These are phyloP conservation scores for Yoshiicerus persimilis DNA, from an alignment of 1,140 invertebrate genomes.

Conservation along the genomic window DNA sequence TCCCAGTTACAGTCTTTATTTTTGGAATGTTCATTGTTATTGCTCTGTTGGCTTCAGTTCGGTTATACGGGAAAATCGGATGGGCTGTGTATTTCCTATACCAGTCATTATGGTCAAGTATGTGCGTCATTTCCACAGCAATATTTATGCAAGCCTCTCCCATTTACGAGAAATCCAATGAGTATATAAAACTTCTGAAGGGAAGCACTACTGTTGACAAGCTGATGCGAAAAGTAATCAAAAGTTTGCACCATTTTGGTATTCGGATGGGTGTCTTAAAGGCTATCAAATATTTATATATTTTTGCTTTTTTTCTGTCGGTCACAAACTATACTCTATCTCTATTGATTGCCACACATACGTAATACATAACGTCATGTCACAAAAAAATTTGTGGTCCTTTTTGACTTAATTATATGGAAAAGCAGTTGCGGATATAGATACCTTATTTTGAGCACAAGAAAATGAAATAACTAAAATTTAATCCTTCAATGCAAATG, in stretches of 20 bases:
- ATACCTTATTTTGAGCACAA: too few species aligned
- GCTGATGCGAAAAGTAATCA: not conserved
- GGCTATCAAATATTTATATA: not conserved
- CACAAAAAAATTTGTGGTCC: too few species aligned
- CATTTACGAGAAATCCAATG: not conserved
- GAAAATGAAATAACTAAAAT: too few species aligned
- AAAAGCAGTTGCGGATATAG: too few species aligned
- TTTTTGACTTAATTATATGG: too few species aligned
- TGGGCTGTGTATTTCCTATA: not conserved
- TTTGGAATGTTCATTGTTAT: not conserved
- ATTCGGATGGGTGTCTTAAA: not conserved
- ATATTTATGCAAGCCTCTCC: too few species aligned
- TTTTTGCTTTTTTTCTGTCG: not conserved
- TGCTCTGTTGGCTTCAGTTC: not conserved
- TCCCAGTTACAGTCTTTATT: not conserved
- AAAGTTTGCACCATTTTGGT: not conserved
- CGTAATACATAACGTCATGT: not conserved
- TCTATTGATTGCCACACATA: not conserved
- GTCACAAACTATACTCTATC: not conserved
- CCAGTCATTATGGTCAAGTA: not conserved
- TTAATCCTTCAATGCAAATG: too few species aligned
- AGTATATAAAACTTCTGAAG: not conserved
- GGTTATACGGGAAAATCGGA: not conserved
- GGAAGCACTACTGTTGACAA: not conserved
- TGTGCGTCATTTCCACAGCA: too few species aligned